Evolutionary conservation across 2,888 invertebrate species (phyloP), one percentile per base, ranked within the genome.

Genomic region (Zygothrica quintamaculata): DNA sequence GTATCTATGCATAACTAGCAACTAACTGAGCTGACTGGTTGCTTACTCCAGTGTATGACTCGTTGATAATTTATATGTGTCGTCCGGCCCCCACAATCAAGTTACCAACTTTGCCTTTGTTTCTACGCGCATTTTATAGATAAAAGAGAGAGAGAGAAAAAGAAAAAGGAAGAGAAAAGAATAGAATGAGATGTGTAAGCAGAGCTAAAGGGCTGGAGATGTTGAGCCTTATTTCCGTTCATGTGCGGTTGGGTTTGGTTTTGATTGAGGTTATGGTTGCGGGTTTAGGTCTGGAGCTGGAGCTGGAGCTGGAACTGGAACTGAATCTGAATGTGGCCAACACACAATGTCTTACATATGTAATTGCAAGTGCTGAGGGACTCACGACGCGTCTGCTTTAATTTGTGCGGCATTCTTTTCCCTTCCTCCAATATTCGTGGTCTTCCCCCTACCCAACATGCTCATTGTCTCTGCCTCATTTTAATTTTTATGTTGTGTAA

Each of bases 51-150:
- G 39, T 43, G 51, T 37, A 60, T 65, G 80, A 61, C 25, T 70
- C 73, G 75, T 65, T 80, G 68, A 82, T 82, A 82, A 82, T 82
- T 80, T 85, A 82, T 85, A 82, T 82, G 65, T 85, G 80, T 85
- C 81, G 85, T 75, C 80, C 85, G 77, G 85, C 84, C 85, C 82
- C 82, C 82, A 82, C 84, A 82, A 80, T 84, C 84, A 79, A 75
- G 80, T 79, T 70, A 77, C 79, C 71, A 77, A 61, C 66, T 62
- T n/a, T 43, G 67, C 66, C 61, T 77, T 79, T 79, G 84, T 79
- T 82, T 78, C 72, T 77, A 74, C 62, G 69, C 73, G 77, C 65
- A 53, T 73, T 73, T 66, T 50, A 64, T 60, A 72, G 72, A 68
- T 67, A 62, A 57, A 69, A 65, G 39, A 51, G 29, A n/a, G 47